Percentiles rank a stretch among this genome's conserved stretches.
Evolutionary conservation across 2,113 vertebrate genomes (phyloP).

Genomic region (Sander vitreus): DNA sequence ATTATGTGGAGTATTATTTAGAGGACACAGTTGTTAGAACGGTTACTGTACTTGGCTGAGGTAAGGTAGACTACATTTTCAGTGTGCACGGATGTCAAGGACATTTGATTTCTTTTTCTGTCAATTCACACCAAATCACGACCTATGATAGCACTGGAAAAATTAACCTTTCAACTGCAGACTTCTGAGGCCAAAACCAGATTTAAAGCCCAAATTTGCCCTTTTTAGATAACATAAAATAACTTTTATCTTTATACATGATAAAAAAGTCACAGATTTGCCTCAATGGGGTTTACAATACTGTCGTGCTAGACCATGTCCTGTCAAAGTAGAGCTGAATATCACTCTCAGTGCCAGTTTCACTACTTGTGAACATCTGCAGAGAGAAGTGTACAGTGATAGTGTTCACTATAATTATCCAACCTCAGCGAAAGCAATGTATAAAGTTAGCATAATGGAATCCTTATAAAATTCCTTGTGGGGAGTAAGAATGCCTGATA

Average conservation of each 20-base stretch:
- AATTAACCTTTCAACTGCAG: not conserved
- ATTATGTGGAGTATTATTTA: conserved; percentile 68
- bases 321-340: conserved; percentile 8
- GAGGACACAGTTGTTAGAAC: conserved; percentile 50
- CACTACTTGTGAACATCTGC: conserved; percentile 42
- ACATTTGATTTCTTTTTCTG: conserved; percentile 1
- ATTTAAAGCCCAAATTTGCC: not conserved
- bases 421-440: conserved; percentile 24
- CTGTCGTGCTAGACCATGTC: not conserved
- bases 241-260: not conserved
- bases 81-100: conserved; percentile 3
- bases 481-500: conserved; percentile 32
- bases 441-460: conserved; percentile 43
- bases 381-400: conserved; percentile 9
- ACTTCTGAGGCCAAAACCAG: conserved; percentile 4
- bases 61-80: conserved; percentile 23
- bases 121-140: not conserved
- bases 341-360: conserved; percentile 19
- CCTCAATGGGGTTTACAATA: not conserved
- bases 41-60: conserved; percentile 43
- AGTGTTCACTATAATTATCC: conserved; percentile 49
- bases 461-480: conserved; percentile 49
- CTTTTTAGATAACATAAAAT: not conserved
- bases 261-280: not conserved
- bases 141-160: not conserved